Base-by-base conservation (phyloP, 2,888 invertebrate genomes). In the Oligia strigilis region DNA sequence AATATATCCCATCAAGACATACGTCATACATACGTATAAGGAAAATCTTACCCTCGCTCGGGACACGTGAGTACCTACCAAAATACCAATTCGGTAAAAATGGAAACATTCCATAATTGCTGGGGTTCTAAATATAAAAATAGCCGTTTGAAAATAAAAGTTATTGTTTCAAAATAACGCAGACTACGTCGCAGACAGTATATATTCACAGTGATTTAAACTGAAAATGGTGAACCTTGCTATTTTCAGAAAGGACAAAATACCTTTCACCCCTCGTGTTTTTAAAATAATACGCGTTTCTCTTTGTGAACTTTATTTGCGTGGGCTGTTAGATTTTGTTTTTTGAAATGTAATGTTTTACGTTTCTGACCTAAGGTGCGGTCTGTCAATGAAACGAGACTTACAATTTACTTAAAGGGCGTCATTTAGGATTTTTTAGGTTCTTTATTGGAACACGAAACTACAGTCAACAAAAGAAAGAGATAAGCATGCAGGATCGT, bases 191-290 rank as follows among this genome's bases (percentile, higher is more conserved):
- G 77, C 49, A 43, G 43, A 71, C 77, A 62, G 23, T 52, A 14
- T n/a, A n/a, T 17, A 17, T 17, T 65, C 65, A 4, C 73, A 49
- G 65, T 72, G 64, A 52, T 75, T 36, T 40, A 65, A 72, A 87
- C 40, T 52, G 19, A 43, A 49, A 65, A 17, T 49, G 46, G 64
- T 17, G 11, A 19, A 23, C n/a, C 46, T n/a, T n/a, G 40, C 71
- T 88, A 88, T 88, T 81, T 85, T 55, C 40, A 62, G 76, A 29
- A 69, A 58, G 55, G 55, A 58, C 11, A 58, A 58, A 52, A 19
- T 19, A 19, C 9, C 23, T 9, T 23, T n/a, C 23, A 23, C 23
- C 40, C 23, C 40, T 11, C 64, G 17, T 64, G 19, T 75, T 75
- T 85, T 55, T n/a, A 40, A 46, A 71, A 64, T 71, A 36, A 62